Evolutionary conservation across 2,113 vertebrate genomes (phyloP).

Genomic region (Syrrhaptes paradoxus): DNA sequence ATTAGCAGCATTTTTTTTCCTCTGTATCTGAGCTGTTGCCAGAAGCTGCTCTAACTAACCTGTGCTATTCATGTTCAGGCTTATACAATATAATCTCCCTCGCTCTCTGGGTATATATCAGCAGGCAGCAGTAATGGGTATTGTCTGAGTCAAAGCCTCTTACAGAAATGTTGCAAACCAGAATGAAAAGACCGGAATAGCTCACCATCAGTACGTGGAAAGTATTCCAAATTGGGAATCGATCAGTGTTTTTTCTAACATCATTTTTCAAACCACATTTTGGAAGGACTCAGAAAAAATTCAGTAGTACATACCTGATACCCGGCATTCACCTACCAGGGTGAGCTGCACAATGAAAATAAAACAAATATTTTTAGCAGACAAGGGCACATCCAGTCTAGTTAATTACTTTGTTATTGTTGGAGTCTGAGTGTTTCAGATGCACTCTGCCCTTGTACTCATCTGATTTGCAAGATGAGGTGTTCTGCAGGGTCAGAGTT

Average conservation of each 20-base stretch:
- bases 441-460: neutral
- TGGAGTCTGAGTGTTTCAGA: neutral
- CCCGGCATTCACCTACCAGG: neutral
- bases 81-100: constrained; percentile 6
- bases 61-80: neutral
- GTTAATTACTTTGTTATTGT: neutral
- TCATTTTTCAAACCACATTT: neutral
- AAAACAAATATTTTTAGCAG: neutral
- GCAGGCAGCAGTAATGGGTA: constrained; percentile 44
- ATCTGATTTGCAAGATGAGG: neutral
- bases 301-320: neutral
- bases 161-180: neutral
- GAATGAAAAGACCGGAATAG: neutral
- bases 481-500: neutral
- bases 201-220: neutral
- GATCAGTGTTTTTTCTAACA: neutral
- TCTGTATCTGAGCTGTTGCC: constrained; percentile 29
- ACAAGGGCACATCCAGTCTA: neutral
- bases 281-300: neutral
- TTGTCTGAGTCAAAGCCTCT: constrained; percentile 35
- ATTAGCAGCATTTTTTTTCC: constrained; percentile 2
- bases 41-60: constrained; percentile 27
- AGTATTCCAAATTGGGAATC: neutral
- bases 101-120: neutral
- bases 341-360: neutral